phyloP scores from a whole-genome alignment of 2,797 vertebrate species.

The Tadarida brasiliensis region DNA sequence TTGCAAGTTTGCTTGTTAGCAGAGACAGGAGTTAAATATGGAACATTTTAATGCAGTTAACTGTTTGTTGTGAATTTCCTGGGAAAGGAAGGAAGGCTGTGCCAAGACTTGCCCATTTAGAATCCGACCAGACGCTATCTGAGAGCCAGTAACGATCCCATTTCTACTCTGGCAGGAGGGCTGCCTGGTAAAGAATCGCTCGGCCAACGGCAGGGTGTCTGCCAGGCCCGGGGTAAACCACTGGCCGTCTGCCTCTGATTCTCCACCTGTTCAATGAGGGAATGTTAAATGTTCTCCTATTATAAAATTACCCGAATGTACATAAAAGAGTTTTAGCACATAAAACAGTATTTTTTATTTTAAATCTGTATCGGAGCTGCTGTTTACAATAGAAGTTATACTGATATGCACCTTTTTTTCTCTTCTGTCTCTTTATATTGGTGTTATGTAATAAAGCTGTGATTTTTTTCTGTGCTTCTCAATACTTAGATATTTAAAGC shows the following conservation, averaged over 20 bases:
- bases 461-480: neutral
- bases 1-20: constrained; percentile 43
- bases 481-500: neutral
- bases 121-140: neutral
- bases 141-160: neutral
- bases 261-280: neutral
- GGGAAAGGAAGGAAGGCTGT: neutral
- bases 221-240: neutral
- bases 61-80: constrained; percentile 43
- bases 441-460: neutral
- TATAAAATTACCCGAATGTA: neutral
- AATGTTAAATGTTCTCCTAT: neutral
- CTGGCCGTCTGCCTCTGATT: neutral
- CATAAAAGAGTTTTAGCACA: neutral
- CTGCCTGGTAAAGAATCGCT: neutral
- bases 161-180: neutral
- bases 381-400: neutral
- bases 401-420: neutral
- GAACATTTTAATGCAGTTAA: constrained; percentile 53
- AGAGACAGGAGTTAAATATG: constrained; percentile 19
- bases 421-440: neutral
- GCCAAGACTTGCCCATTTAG: neutral
- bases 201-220: neutral
- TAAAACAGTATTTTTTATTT: neutral
- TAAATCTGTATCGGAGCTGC: constrained; percentile 15